Conservation (phyloP, 1,140 invertebrate genomes). For the Drosophila yakuba region DNA sequence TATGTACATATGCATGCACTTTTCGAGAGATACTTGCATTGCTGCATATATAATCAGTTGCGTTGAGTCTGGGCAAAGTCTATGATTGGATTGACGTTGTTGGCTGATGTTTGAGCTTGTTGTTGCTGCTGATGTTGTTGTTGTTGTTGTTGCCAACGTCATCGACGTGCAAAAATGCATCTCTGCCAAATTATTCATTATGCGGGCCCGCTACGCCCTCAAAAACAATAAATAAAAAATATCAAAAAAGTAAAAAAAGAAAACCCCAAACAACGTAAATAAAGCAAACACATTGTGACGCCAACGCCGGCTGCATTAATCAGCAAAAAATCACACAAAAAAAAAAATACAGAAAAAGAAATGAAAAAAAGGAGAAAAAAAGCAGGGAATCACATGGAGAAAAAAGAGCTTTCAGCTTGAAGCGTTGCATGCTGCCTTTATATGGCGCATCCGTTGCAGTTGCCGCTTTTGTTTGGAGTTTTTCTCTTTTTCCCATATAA, state of each 20-base stretch:
- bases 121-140: slow-evolving; percentile 1
- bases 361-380: not conserved
- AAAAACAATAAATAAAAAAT: slow-evolving; percentile 5
- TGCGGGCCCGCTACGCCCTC: slow-evolving; percentile 6
- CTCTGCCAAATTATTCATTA: slow-evolving; percentile 73
- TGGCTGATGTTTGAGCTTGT: slow-evolving; percentile 9
- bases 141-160: slow-evolving; percentile 15
- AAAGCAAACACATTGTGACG: slow-evolving; percentile 42
- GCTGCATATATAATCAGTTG: slow-evolving; percentile 24
- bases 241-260: slow-evolving; percentile 9
- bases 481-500: slow-evolving; percentile 52
- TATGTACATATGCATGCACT: not conserved
- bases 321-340: slow-evolving; percentile 14
- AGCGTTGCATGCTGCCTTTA: slow-evolving; percentile 48
- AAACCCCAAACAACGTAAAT: slow-evolving; percentile 18
- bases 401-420: slow-evolving; percentile 39
- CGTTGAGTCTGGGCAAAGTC: slow-evolving; percentile 48
- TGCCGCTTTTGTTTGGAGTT: slow-evolving; percentile 52
- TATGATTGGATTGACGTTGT: slow-evolving; percentile 30
- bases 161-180: slow-evolving; percentile 72
- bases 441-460: slow-evolving; percentile 59
- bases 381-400: not conserved
- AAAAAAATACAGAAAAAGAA: not conserved
- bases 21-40: not conserved
- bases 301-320: slow-evolving; percentile 61